Evolutionary conservation across 1,140 invertebrate species (phyloP), one percentile per base, ranked within the genome.

Genomic region (Drosophila simulans): DNA sequence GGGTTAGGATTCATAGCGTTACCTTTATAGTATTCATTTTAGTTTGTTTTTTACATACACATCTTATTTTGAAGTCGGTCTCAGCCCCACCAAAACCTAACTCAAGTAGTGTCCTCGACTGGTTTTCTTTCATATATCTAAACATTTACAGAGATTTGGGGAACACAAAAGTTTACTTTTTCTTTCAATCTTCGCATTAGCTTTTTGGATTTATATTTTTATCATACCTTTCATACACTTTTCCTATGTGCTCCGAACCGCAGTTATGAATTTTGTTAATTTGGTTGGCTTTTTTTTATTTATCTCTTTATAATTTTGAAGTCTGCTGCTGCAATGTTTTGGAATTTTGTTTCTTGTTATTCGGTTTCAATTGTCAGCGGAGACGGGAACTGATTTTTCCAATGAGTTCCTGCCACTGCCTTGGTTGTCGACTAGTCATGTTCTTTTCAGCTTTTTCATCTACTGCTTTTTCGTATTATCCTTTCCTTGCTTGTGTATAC

Each of bases 131-230:
- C 63, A 58, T 88, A 88, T 59, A 88, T 88, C 79, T 88, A 88
- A 88, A 88, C 75, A 88, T 88, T 83, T 88, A 88, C 83, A 88
- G 81, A 88, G 82, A 56, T 66, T 51, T 51, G 74, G 53, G 77
- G 60, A 64, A 85, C 88, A 83, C 68, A 39, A 86, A 88, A 62
- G 59, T 46, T 75, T 53, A 45, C 22, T 42, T 66, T 31, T 52
- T 56, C 46, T 49, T 59, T 25, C 34, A 27, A 34, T 66, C 55
- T 54, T 59, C 8, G 45, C n/a, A 17, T 35, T 34, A 11, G 7
- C 49, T 37, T 22, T 17, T 73, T 49, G 37, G 40, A 45, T 63
- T 73, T 58, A 27, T 52, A 52, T 51, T 76, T 62, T n/a, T 77
- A 80, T 77, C 63, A 62, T 80, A 86, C 63, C 70, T 52, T 86